Percentiles rank a stretch among this genome's conserved stretches.
phyloP scores from a whole-genome alignment of 1,140 invertebrate species.

The Cephus cinctus region DNA sequence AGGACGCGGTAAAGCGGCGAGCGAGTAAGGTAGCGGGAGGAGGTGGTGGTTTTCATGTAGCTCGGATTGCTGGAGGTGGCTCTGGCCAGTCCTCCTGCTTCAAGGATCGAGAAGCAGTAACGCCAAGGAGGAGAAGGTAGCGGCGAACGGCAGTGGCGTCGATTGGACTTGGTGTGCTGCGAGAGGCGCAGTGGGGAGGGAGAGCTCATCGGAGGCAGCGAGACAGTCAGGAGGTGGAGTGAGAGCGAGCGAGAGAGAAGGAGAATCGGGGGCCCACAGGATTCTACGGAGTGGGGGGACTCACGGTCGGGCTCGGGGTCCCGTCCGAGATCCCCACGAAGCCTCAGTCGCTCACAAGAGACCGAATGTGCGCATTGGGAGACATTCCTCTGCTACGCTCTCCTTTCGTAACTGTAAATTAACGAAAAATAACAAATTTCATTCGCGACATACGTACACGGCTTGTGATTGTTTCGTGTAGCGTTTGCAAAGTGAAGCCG shows the following conservation, averaged over 20 bases:
- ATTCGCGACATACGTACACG: no score
- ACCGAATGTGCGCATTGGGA: slow-evolving; percentile 20
- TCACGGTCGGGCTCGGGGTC: slow-evolving; percentile 39
- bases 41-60: slow-evolving; percentile 5
- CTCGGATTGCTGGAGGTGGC: no score
- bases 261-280: slow-evolving; percentile 18
- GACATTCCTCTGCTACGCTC: no score
- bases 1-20: background rate
- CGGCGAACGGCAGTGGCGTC: slow-evolving; percentile 3
- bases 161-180: no score
- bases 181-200: slow-evolving; percentile 13
- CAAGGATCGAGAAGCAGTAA: slow-evolving; percentile 5
- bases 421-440: slow-evolving; percentile 1
- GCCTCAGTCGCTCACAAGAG: slow-evolving; percentile 49
- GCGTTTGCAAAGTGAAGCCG: no score
- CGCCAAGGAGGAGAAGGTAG: slow-evolving; percentile 15
- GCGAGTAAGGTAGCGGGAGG: background rate
- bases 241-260: no score
- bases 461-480: no score
- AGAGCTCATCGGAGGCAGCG: slow-evolving; percentile 2
- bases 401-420: background rate
- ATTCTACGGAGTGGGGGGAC: slow-evolving; percentile 21
- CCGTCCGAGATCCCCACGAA: slow-evolving; percentile 36
- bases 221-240: slow-evolving; percentile 2
- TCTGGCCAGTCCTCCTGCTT: no score